Conservation (phyloP, 2,797 vertebrate species). For the Lithobates pipiens region DNA sequence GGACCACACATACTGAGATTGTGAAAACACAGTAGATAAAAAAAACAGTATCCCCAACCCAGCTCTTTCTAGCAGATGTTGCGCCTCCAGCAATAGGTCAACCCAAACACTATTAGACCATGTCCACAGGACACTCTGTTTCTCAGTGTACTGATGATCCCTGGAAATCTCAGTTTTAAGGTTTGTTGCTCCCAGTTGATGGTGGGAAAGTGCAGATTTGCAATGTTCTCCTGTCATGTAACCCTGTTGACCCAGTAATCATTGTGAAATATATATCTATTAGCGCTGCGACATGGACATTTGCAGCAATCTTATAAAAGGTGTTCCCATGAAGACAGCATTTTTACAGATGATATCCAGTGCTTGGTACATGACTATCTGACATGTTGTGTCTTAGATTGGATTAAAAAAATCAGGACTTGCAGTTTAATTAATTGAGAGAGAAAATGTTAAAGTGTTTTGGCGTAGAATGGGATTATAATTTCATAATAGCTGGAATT, state of each 20-base stretch:
- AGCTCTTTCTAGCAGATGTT: not conserved
- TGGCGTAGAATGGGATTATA: slow-evolving; percentile 9
- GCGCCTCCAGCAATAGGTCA: not conserved
- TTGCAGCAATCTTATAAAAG: not conserved
- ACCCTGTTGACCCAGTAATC: slow-evolving; percentile 31
- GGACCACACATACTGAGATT: not conserved
- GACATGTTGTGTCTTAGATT: not conserved
- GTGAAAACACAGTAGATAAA: not conserved
- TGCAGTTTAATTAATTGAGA: not conserved
- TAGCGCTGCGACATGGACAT: not conserved
- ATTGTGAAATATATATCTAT: not conserved
- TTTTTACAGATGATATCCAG: too few relatives aligned
- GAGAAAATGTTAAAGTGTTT: not conserved
- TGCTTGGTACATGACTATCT: not conserved
- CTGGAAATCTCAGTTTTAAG: slow-evolving; percentile 29
- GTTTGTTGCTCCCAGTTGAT: slow-evolving; percentile 50
- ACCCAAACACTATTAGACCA: not conserved
- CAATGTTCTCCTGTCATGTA: slow-evolving; percentile 49
- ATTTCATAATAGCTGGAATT: slow-evolving; percentile 35
- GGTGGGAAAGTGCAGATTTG: slow-evolving; percentile 34
- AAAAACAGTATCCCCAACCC: not conserved
- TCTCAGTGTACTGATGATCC: slow-evolving; percentile 22
- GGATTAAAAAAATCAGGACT: not conserved
- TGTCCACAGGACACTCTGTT: slow-evolving; percentile 38
- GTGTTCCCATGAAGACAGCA: not conserved